Evolutionary conservation across 2,113 vertebrate genomes (phyloP), one percentile per base, ranked within the genome.

Genomic region (Lasiurus cinereus): DNA sequence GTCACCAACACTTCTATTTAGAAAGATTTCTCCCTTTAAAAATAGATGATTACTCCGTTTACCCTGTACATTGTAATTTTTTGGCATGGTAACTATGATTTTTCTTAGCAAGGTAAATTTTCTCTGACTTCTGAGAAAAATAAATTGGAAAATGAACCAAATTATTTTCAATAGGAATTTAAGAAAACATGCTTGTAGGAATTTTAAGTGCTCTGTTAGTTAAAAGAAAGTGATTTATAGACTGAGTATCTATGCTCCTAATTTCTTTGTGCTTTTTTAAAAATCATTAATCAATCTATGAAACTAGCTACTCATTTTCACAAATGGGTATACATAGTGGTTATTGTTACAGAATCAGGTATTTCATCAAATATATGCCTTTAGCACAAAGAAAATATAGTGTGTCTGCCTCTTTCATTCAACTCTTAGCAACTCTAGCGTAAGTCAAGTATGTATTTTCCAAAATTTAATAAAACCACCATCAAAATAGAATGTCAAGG

Each of bases 161-260:
- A 83, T 93, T 95, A 92, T 88, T 83, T 96, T 96, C 52, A 83
- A 5, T 50, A 59, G 72, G 12, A 96, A 88, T 16, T 88, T 31
- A 89, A 70, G 70, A 16, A 93, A 91, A 80, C 12, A 4, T 77
- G 31, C n/a, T 85, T 82, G 8, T 19, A 83, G 43, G 15, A 67
- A 74, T 91, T 97, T 89, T 70, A 88, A 86, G 69, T 66, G 7
- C 43, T 33, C 14, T 64, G 9, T 78, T 85, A 72, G 46, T 86
- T 79, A 86, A 79, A 67, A 64, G 22, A 87, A 92, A 94, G 83
- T 76, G 2, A 70, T 69, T 48, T 70, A 5, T 66, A 87, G 62
- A 29, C 21, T 43, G 18, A 76, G 6, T 84, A 7, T 73, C 39
- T 83, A 54, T 56, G 29, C 14, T 70, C 22, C 29, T 70, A 48